Percentiles rank a stretch among this genome's conserved stretches.
These are phyloP conservation scores for Protonibea diacanthus DNA, from an alignment of 2,797 vertebrate genomes.

Conservation along the genomic window DNA sequence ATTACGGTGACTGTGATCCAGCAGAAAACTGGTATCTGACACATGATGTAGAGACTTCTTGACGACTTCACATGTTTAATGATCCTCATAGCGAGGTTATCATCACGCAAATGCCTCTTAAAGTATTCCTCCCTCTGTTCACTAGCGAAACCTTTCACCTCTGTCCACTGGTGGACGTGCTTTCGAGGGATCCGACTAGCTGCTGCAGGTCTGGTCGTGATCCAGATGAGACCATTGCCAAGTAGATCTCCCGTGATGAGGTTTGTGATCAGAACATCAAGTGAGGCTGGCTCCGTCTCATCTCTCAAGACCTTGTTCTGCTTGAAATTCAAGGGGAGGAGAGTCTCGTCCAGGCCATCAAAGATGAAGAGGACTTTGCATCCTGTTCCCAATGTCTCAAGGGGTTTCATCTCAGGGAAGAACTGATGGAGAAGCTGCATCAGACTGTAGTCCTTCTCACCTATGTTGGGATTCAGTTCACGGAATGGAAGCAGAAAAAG, in stretches of 20 bases:
- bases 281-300: conserved; percentile 16
- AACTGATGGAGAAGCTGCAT: conserved; percentile 58
- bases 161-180: conserved; percentile 53
- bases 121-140: conserved; percentile 68
- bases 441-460: conserved; percentile 30
- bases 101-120: conserved; percentile 35
- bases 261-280: conserved; percentile 62
- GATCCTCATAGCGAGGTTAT: conserved; percentile 35
- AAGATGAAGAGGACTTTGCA: conserved; percentile 60
- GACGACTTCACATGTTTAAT: conserved; percentile 61
- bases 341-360: conserved; percentile 62
- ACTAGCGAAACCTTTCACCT: conserved; percentile 61
- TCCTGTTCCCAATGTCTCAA: conserved; percentile 21
- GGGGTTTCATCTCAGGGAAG: conserved; percentile 45
- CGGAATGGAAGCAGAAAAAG: conserved; percentile 62
- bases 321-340: conserved; percentile 57
- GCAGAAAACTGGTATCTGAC: conserved; percentile 73
- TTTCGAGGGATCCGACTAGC: conserved; percentile 36
- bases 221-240: conserved; percentile 46
- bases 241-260: conserved; percentile 63
- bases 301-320: conserved; percentile 54
- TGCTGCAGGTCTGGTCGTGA: conserved; percentile 63
- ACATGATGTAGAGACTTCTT: conserved; percentile 66
- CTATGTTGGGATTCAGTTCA: conserved; percentile 55
- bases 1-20: conserved; percentile 63